A percentile compares a stretch with the other conserved stretches of the same genome.
Conservation (phyloP, 2,113 vertebrate genomes). For the Felis catus region F.catus_Fca126_mat1.0 CM031419.1:120609501-120610000, state of each 20-base stretch:
- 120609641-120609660: neutral
- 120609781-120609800: neutral
- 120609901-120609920: neutral
- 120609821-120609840: neutral
- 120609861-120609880: neutral
- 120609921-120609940: neutral
- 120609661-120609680: neutral
- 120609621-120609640: neutral
- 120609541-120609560: neutral
- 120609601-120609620: neutral
- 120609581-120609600: neutral
- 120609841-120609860: neutral
- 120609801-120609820: neutral
- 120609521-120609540: neutral
- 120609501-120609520: neutral
- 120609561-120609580: too few relatives aligned
- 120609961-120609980: neutral
- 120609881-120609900: neutral
- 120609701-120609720: accelerated
- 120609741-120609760: neutral
- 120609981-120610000: accelerated
- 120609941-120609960: neutral
- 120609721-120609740: neutral
- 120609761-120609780: neutral
- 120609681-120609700: neutral